phyloP scores from a whole-genome alignment of 2,888 invertebrate species.

The Nematopogon swammerdamellus region DNA sequence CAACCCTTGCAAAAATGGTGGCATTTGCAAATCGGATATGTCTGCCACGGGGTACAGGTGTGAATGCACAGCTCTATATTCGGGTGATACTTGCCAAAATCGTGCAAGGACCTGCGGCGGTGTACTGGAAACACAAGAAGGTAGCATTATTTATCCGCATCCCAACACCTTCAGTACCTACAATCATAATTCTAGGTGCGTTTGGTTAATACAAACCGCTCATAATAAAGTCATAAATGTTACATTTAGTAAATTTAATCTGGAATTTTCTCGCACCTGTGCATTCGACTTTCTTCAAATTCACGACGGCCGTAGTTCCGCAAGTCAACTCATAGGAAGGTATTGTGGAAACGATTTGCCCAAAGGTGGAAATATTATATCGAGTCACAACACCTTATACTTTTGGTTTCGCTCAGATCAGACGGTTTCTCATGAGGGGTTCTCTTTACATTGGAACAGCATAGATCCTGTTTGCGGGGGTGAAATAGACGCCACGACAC shows the following conservation, averaged over 20 bases:
- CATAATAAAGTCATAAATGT: constrained; percentile 72
- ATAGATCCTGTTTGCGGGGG: constrained; percentile 74
- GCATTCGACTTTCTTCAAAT: constrained; percentile 73
- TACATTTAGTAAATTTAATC: constrained; percentile 72
- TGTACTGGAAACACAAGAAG: constrained; percentile 41
- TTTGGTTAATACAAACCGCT: constrained; percentile 72
- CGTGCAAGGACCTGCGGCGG: constrained; percentile 44
- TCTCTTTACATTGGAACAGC: constrained; percentile 78
- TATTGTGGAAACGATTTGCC: constrained; percentile 76
- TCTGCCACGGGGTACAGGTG: constrained; percentile 47
- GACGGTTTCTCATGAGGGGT: constrained; percentile 62
- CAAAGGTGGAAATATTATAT: constrained; percentile 67
- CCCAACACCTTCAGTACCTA: constrained; percentile 45
- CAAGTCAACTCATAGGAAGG: constrained; percentile 68
- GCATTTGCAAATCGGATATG: constrained; percentile 58
- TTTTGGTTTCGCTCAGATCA: constrained; percentile 80
- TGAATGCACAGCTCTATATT: constrained; percentile 63
- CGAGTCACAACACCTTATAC: constrained; percentile 74
- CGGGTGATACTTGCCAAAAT: constrained; percentile 64
- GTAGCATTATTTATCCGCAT: constrained; percentile 64
- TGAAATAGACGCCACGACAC: constrained; percentile 49
- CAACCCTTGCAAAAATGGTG: constrained; percentile 81
- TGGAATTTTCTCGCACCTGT: constrained; percentile 67
- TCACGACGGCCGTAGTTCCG: constrained; percentile 77
- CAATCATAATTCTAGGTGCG: constrained; percentile 67